These are phyloP conservation scores for Spea multiplicata DNA, from an alignment of 2,113 vertebrate genomes.

Conservation along the genomic window DNA sequence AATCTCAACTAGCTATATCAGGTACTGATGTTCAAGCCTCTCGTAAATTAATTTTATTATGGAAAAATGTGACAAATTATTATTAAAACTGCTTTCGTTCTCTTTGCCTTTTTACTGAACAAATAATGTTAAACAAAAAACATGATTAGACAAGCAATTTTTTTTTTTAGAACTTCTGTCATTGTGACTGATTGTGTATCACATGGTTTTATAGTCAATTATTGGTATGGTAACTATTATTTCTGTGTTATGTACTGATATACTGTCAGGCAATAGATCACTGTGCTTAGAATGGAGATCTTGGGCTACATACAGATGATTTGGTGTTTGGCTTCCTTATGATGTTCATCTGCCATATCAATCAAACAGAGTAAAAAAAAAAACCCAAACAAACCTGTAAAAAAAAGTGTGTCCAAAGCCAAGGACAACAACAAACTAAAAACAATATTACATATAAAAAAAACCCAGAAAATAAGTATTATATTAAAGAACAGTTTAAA, in stretches of 20 bases:
- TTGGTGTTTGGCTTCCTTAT: not conserved
- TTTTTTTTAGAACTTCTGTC: too few species aligned
- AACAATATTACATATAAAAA: slow-evolving; percentile 1
- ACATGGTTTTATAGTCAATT: too few species aligned
- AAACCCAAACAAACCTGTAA: slow-evolving; percentile 7
- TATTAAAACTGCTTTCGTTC: too few species aligned
- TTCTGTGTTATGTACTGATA: not conserved
- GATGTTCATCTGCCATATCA: slow-evolving; percentile 1
- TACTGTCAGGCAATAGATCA: slow-evolving; percentile 7
- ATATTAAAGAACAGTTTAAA: not conserved
- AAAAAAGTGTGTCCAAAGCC: not conserved
- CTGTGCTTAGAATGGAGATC: not conserved
- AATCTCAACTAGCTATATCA: too few species aligned
- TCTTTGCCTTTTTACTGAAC: too few species aligned
- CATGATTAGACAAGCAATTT: too few species aligned
- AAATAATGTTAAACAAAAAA: too few species aligned
- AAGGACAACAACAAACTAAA: not conserved
- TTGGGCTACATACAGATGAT: slow-evolving; percentile 15
- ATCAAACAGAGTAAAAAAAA: slow-evolving; percentile 8
- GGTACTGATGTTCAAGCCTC: too few species aligned
- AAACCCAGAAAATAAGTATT: not conserved
- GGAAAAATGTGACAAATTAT: too few species aligned
- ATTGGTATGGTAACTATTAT: too few species aligned
- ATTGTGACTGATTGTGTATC: too few species aligned
- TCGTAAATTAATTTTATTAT: too few species aligned